Evolutionary conservation across 2,888 invertebrate genomes (phyloP).

Genomic region (Leptinotarsa rubiginosa): DNA sequence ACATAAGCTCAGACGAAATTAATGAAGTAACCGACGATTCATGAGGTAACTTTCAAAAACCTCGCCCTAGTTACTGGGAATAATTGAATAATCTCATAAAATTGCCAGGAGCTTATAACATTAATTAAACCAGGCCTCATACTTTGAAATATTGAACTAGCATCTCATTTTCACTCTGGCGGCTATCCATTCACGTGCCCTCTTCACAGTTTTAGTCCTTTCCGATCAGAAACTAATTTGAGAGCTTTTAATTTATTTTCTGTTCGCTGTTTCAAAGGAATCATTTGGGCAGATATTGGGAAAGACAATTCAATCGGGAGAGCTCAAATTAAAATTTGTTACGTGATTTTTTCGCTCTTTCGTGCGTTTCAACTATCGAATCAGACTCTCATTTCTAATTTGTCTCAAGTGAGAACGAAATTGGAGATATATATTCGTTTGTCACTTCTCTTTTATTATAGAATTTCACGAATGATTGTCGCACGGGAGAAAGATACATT

Average conservation of each 20-base stretch:
- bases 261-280: constrained; percentile 52
- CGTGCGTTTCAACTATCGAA: background rate
- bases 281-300: constrained; percentile 46
- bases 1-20: background rate
- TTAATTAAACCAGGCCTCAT: constrained; percentile 10
- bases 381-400: background rate
- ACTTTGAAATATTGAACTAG: constrained; percentile 10
- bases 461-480: too few species aligned
- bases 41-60: constrained; percentile 9
- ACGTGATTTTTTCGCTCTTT: constrained; percentile 12
- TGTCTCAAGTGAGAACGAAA: background rate
- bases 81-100: constrained; percentile 15
- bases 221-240: constrained; percentile 13
- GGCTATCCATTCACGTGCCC: background rate
- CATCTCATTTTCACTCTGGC: constrained; percentile 9
- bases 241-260: constrained; percentile 23
- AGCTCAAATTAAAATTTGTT: constrained; percentile 11
- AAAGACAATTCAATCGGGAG: constrained; percentile 46
- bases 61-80: background rate
- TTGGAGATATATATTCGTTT: background rate
- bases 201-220: background rate
- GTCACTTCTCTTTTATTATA: background rate
- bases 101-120: constrained; percentile 21
- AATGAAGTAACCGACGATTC: constrained; percentile 3
- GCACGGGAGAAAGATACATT: too few species aligned